phyloP scores from a whole-genome alignment of 1,140 invertebrate genomes.

The Cyclina sinensis region DNA sequence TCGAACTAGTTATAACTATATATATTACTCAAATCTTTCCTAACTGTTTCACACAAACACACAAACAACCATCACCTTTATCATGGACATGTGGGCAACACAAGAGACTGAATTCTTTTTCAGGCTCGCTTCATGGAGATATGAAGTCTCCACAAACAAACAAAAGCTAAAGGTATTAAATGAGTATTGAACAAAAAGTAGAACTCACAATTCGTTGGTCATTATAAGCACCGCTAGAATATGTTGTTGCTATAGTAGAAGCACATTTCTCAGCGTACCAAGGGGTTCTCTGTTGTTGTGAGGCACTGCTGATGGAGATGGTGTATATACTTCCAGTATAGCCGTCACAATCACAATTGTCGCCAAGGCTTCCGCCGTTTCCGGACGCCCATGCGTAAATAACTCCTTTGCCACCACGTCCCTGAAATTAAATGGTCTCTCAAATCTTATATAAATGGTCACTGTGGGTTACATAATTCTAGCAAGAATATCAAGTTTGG shows the following conservation, averaged over 20 bases:
- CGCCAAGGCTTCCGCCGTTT: slow-evolving; percentile 97
- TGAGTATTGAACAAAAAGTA: not conserved
- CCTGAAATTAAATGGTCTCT: slow-evolving; percentile 89
- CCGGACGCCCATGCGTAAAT: slow-evolving; percentile 99
- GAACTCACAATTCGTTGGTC: slow-evolving; percentile 81
- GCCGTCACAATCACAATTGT: slow-evolving; percentile 99
- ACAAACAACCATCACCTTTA: no score
- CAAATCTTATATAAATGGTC: no score
- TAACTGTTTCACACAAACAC: no score
- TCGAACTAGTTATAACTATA: no score
- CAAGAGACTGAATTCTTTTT: no score
- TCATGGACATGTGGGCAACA: no score
- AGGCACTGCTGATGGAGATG: slow-evolving; percentile 98
- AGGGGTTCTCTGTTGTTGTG: slow-evolving; percentile 94
- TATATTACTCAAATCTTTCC: no score
- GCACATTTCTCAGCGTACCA: slow-evolving; percentile 99
- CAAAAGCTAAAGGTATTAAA: no score
- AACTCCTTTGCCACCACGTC: slow-evolving; percentile 97
- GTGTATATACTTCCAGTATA: slow-evolving; percentile 99
- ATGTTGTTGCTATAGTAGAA: slow-evolving; percentile 97
- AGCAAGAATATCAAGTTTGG: no score
- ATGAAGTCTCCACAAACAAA: no score
- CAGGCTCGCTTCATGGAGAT: no score
- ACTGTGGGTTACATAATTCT: no score
- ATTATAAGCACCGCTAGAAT: slow-evolving; percentile 94